Base-by-base conservation (phyloP, 2,888 invertebrate species). In the Acronicta alni region DNA sequence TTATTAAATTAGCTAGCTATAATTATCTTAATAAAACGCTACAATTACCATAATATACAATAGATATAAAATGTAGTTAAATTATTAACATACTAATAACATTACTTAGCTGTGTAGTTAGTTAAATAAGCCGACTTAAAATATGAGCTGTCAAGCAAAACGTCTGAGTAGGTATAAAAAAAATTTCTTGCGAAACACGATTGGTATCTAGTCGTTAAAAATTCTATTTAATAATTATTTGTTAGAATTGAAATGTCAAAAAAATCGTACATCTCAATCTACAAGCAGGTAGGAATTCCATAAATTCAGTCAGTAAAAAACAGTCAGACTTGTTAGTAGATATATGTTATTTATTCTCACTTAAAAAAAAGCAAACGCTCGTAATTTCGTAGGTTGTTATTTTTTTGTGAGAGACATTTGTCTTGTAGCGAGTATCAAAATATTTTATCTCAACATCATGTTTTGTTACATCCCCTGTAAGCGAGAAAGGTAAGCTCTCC, bases 401-500 rank as follows among this genome's bases (percentile, higher is more conserved):
- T 71, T 72, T n/a, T 80, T 72, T 60, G 57, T 65, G 48, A 45
- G 18, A 67, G 48, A 59, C 62, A 57, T 64, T 55, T 71, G 78
- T 76, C 75, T 63, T 58, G 48, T 16, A 32, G 48, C 45, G 43
- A 49, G 61, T 52, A 78, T 75, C 75, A 75, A 67, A 72, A 79
- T 78, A 82, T 83, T 79, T 75, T 75, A 84, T 84, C 82, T 77
- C 47, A 58, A 58, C 41, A 56, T 58, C 54, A 67, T 76, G 79
- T 78, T 80, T 82, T 76, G 77, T 75, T 63, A 46, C 63, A 62
- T 70, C 66, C 77, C 72, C 78, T 48, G 56, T 14, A 58, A 47
- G 30, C 47, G 53, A 20, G 45, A 23, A 58, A 74, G 55, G 62
- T 48, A 57, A 23, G 66, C 42, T 47, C 56, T 70, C 77, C 77